Base-by-base conservation (phyloP, 2,113 vertebrate genomes). In the Clarias magur region DNA sequence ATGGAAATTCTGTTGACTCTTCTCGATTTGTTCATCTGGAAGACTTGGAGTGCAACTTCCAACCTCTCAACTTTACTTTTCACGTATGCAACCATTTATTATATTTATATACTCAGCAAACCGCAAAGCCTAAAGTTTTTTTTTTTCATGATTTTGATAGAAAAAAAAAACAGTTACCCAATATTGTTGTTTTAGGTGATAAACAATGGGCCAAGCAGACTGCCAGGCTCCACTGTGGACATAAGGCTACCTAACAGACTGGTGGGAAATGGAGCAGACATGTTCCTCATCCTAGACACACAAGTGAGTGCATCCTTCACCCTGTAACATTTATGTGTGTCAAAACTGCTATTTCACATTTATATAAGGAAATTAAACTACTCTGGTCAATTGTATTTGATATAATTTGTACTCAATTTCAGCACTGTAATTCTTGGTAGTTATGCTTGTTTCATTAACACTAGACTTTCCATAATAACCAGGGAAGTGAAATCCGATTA, bases 131-230 rank as follows among this genome's bases (percentile, higher is more conserved):
- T 54, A 76, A 7, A 54, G 23, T 17, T 25, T 30, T 1, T 53
- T 27, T 79, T 25, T 17, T 42, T 16, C 11, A 38, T 63, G 25
- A 3, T 53, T 5, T 82, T 42, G 57, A 72, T 4, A 27, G 3
- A 16, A 30, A 67, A 27, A 16, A 70, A 23, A 11, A 68, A 30
- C 11, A n/a, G 68, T 88, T 85, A 79, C 30, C n/a, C 2, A 87
- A 65, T 89, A 42, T 85, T 91, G 73, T 92, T 84, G 19, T 91
- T 93, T 59, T 84, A 99, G 98, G 96, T 98, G 90, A 98, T 99
- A 90, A 99, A 99, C 93, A 96, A 96, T 82, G 98, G 98, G n/a
- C 98, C 98, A 79, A 99, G 98, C 93, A 95, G 96, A 84, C 96
- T 99, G 9, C 98, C 98, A 38, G 96, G 96, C 82, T 97, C 97